Conservation (phyloP, 2,113 vertebrate species). For the Triplophysa rosa region DNA sequence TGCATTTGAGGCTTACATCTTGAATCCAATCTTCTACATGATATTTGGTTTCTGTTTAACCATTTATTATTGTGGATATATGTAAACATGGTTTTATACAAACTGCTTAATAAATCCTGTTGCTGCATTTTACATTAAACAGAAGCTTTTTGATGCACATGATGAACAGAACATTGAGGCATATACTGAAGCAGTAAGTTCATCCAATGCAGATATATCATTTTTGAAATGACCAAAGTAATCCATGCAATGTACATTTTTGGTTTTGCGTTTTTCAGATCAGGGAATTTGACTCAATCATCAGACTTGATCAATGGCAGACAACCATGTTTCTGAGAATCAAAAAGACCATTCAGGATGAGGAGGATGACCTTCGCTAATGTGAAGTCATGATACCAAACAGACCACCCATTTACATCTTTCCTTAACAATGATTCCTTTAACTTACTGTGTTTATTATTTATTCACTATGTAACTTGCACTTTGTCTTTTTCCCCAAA, state of each 20-base stretch:
- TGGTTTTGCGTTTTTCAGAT: constrained; percentile 63
- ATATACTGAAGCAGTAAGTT: constrained; percentile 77
- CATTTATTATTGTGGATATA: neutral
- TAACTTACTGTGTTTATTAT: neutral
- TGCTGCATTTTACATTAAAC: constrained; percentile 23
- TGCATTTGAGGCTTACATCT: no score
- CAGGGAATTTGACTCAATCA: constrained; percentile 80
- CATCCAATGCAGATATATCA: neutral
- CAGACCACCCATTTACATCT: neutral
- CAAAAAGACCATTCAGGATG: constrained; percentile 80
- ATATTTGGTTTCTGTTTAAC: no score
- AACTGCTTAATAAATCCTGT: neutral
- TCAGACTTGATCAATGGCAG: constrained; percentile 80
- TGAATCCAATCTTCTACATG: no score
- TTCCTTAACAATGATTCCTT: neutral
- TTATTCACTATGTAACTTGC: neutral
- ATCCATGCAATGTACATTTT: neutral
- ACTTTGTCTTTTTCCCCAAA: neutral
- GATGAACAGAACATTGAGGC: constrained; percentile 80
- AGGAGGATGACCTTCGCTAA: constrained; percentile 77
- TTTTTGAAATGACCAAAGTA: neutral
- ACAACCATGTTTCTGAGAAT: constrained; percentile 80
- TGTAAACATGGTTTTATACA: neutral
- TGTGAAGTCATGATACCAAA: neutral
- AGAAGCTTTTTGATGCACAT: constrained; percentile 79